Evolutionary conservation across 2,888 invertebrate species (phyloP).

Genomic region (Myopa testacea): DNA sequence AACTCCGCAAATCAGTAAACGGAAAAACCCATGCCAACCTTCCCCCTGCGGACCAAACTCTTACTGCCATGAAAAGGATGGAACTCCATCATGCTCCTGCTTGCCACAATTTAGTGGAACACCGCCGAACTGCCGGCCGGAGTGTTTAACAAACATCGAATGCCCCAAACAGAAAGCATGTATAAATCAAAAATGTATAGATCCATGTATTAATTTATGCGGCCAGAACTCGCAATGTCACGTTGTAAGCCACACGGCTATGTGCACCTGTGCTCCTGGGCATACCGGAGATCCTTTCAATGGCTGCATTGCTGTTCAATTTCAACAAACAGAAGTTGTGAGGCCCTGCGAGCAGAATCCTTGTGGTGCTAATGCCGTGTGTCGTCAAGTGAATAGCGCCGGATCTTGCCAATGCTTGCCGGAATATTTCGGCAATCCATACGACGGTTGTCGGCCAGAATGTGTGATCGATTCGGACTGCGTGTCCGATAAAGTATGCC

Average conservation of each 20-base stretch:
- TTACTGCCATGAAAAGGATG: slow-evolving; percentile 70
- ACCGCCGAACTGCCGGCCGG: slow-evolving; percentile 78
- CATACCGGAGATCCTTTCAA: slow-evolving; percentile 77
- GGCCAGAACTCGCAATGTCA: slow-evolving; percentile 71
- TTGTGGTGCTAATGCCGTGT: slow-evolving; percentile 76
- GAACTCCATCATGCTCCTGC: slow-evolving; percentile 73
- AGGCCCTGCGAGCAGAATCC: slow-evolving; percentile 75
- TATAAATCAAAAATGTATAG: slow-evolving; percentile 77
- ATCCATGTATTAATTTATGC: slow-evolving; percentile 79
- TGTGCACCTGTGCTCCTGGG: slow-evolving; percentile 73
- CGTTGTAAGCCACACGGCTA: slow-evolving; percentile 73
- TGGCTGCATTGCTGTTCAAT: slow-evolving; percentile 66
- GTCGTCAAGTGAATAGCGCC: slow-evolving; percentile 75
- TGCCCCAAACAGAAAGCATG: slow-evolving; percentile 78
- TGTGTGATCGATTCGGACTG: slow-evolving; percentile 85
- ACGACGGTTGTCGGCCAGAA: slow-evolving; percentile 81
- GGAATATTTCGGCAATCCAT: slow-evolving; percentile 76
- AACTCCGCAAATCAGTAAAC: slow-evolving; percentile 48
- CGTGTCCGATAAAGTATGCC: slow-evolving; percentile 77
- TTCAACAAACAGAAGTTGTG: slow-evolving; percentile 58
- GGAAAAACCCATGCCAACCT: slow-evolving; percentile 68
- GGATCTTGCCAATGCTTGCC: slow-evolving; percentile 79
- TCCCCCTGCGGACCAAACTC: slow-evolving; percentile 72
- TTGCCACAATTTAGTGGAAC: slow-evolving; percentile 75
- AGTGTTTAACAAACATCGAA: slow-evolving; percentile 79